These are phyloP conservation scores for Enteromius mattozi DNA, from an alignment of 2,797 vertebrate genomes.

Conservation along the genomic window DNA sequence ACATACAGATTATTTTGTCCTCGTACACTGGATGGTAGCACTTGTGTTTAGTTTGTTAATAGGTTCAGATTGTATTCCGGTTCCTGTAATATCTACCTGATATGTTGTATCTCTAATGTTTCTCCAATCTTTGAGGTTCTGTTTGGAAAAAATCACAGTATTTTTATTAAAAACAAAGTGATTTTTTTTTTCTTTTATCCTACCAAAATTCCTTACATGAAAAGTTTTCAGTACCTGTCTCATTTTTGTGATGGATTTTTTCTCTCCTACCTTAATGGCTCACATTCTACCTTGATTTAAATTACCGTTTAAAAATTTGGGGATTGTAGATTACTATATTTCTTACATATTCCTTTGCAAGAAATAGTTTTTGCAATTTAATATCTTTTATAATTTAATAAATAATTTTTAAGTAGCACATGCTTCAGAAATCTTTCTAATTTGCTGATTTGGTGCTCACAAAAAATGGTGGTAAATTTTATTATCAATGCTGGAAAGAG, in stretches of 20 bases:
- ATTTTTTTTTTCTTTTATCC: no score
- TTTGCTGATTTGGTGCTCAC: neutral
- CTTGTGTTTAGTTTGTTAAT: neutral
- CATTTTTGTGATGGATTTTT: slow-evolving; percentile 3
- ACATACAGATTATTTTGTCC: neutral
- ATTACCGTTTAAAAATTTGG: neutral
- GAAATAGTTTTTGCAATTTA: neutral
- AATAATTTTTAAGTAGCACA: neutral
- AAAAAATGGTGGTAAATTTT: neutral
- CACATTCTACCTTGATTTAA: no score
- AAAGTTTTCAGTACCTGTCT: slow-evolving; percentile 5
- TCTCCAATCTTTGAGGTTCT: neutral
- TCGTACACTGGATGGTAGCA: neutral
- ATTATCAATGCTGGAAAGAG: neutral
- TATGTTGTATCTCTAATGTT: neutral
- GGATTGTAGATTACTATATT: neutral
- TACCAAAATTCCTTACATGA: neutral
- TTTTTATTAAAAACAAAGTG: neutral
- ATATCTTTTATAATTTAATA: neutral
- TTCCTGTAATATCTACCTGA: slow-evolving; percentile 8
- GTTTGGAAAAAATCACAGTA: neutral
- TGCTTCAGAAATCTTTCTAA: neutral
- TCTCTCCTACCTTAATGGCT: slow-evolving; percentile 29
- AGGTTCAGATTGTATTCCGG: neutral
- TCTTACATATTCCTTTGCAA: neutral